These are phyloP conservation scores for Epizoanthus stellaris DNA, from an alignment of 92 coral and sea anemone species.

Conservation along the genomic window DNA sequence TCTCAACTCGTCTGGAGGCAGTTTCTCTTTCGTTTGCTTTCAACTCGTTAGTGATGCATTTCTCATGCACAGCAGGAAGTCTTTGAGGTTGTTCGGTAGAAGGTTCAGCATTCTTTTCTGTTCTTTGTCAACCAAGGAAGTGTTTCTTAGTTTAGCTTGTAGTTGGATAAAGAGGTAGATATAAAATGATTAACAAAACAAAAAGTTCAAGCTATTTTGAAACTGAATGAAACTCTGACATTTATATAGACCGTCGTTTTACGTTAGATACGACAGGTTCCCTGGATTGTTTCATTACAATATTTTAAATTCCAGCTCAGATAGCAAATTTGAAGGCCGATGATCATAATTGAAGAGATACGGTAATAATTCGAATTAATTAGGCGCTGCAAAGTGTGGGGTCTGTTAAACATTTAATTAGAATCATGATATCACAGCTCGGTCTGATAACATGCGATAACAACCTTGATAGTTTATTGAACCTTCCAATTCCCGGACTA, in stretches of 20 bases:
- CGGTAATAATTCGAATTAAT: conserved; percentile 11
- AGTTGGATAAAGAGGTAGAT: too few species aligned
- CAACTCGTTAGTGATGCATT: neutral
- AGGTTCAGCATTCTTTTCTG: too few species aligned
- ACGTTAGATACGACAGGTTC: neutral
- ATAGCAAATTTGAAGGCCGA: neutral
- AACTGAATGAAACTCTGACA: too few species aligned
- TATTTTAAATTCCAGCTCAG: conserved; percentile 11
- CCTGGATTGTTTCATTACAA: neutral
- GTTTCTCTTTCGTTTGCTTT: neutral
- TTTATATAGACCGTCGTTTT: too few species aligned
- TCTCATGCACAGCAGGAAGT: neutral
- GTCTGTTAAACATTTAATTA: conserved; percentile 26
- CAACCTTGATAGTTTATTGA: too few species aligned
- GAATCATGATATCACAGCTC: neutral
- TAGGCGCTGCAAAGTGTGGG: conserved; percentile 8
- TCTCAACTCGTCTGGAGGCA: neutral
- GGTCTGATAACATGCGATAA: neutral
- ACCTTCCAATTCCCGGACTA: too few species aligned
- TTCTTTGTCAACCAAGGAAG: too few species aligned
- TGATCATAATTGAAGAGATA: conserved; percentile 12
- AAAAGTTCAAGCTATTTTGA: too few species aligned
- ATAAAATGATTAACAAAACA: too few species aligned
- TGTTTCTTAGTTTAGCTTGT: too few species aligned
- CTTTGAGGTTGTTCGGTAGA: neutral